phyloP scores from a whole-genome alignment of 2,888 invertebrate genomes.

The Synergus itoensis region DNA sequence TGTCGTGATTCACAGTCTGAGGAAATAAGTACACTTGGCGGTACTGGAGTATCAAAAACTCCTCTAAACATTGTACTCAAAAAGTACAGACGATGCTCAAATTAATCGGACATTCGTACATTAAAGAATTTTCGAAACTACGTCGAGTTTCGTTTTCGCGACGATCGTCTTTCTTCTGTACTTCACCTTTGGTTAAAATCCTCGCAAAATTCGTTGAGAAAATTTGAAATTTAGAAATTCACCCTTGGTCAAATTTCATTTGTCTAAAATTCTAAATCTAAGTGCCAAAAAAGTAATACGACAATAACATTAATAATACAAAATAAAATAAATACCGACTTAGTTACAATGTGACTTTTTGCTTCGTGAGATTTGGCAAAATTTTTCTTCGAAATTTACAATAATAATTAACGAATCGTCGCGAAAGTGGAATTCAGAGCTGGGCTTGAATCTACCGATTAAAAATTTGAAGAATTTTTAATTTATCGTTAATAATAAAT shows the following conservation, averaged over 20 bases:
- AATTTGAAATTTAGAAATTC: background rate
- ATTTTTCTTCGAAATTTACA: background rate
- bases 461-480: conserved; percentile 9
- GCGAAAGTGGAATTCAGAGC: conserved; percentile 6
- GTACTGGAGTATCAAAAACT: conserved; percentile 15
- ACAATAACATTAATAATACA: background rate
- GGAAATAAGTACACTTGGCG: conserved; percentile 35
- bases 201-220: background rate
- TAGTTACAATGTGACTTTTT: background rate
- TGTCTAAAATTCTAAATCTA: background rate
- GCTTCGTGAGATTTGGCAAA: background rate
- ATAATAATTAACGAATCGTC: conserved; percentile 21
- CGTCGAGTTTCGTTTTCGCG: conserved; percentile 25
- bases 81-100: conserved; percentile 25
- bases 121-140: conserved; percentile 1
- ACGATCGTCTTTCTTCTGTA: conserved; percentile 6
- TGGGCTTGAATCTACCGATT: conserved; percentile 16
- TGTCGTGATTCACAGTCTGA: conserved; percentile 25
- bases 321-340: conserved; percentile 10
- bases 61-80: background rate
- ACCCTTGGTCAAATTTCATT: background rate
- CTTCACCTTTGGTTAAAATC: conserved; percentile 13
- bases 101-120: background rate
- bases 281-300: conserved; percentile 7
- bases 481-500: background rate